Base-by-base conservation (phyloP, 2,888 invertebrate species). In the Zaprionus lineosus region DNA sequence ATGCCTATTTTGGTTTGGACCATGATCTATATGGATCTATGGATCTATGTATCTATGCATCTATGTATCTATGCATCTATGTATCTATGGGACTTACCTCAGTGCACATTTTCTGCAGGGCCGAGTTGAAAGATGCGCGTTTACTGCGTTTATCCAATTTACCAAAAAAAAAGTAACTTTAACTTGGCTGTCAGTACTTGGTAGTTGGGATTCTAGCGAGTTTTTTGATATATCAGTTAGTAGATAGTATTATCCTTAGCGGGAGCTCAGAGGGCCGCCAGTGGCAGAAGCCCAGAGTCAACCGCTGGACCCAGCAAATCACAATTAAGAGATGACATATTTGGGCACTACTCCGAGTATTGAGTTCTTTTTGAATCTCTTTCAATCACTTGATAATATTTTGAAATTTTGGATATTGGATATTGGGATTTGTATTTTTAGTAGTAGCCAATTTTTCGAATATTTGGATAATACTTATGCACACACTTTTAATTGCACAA, bases 81-180 rank as follows among this genome's bases (percentile, higher is more conserved):
- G n/a, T n/a, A n/a, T n/a, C n/a, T n/a, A n/a, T n/a, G 33, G 11
- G 40, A 77, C 78, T 78, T 65, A 78, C 78, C 78, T 78, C 78
- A 52, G 78, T 78, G 85, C 78, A 78, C 78, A 78, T 78, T 83
- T 82, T 78, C 79, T 79, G 78, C 78, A 75, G 62, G 36, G 85
- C 78, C 78, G 24, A 24, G n/a, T 37, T 46, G 21, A 66, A 26
- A 55, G 52, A 44, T 43, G 63, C 59, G 64, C 29, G 56, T 57
- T 65, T 39, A 64, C 61, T 78, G 72, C 64, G 63, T 59, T 79
- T 84, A 84, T 75, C 79, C 79, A 82, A 77, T 65, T 60, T 74
- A 51, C 50, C 56, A 41, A 71, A 65, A 29, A 56, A 48, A 37
- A 24, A 48, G 40, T 33, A 29, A 43, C 24, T 48, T 40, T 12